Percentiles rank a stretch among this genome's conserved stretches.
These are phyloP conservation scores for Limnodromus scolopaceus DNA, from an alignment of 2,797 vertebrate genomes.

Conservation along the genomic window DNA sequence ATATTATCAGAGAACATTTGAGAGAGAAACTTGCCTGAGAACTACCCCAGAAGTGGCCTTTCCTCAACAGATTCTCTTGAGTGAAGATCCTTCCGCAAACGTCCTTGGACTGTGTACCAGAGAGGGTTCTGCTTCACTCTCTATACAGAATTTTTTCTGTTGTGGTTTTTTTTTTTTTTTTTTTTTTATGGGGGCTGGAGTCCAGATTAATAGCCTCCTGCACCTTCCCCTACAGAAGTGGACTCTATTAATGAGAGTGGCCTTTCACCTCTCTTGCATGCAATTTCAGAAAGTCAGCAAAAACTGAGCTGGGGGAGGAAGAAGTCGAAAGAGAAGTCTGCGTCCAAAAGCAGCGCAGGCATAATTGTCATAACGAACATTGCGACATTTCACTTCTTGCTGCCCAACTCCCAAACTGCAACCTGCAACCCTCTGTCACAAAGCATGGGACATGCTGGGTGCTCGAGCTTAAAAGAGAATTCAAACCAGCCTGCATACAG, in stretches of 20 bases:
- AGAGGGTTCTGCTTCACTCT: background rate
- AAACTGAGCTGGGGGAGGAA: background rate
- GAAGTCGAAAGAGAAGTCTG: background rate
- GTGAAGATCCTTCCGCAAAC: background rate
- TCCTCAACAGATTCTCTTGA: background rate
- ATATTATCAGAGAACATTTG: background rate
- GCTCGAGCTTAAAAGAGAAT: background rate
- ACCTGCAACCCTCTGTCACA: background rate
- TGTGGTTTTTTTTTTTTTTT: background rate
- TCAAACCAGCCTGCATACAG: background rate
- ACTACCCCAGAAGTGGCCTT: background rate
- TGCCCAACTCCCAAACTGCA: background rate
- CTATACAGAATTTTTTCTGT: background rate
- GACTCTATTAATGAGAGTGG: slow-evolving; percentile 35
- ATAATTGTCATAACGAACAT: background rate
- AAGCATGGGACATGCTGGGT: background rate
- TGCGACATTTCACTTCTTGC: background rate
- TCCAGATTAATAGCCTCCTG: background rate
- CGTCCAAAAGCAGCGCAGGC: background rate
- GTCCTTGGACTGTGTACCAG: background rate
- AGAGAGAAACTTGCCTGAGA: background rate
- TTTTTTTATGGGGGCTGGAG: background rate
- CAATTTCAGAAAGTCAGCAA: background rate
- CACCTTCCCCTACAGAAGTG: background rate
- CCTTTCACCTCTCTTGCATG: background rate